Evolutionary conservation across 2,888 invertebrate genomes (phyloP).

Genomic region (Scaptomyza caliginosa): DNA sequence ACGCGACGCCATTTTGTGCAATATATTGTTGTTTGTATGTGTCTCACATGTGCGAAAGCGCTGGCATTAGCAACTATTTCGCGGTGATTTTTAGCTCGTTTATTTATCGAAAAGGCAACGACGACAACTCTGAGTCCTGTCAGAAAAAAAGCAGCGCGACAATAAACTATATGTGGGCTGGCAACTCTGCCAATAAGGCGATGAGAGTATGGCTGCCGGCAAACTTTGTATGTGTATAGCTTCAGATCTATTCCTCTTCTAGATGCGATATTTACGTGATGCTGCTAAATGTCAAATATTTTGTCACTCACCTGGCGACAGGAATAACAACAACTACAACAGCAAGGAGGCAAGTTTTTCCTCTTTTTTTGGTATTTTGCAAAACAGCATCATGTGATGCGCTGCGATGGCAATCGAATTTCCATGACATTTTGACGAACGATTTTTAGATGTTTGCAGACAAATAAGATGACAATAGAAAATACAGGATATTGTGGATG

Average conservation of each 20-base stretch:
- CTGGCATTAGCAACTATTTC: conserved; percentile 50
- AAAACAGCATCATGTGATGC: neutral
- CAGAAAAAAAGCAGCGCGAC: neutral
- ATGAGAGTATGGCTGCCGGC: conserved; percentile 6
- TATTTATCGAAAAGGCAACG: conserved; percentile 48
- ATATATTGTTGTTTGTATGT: conserved; percentile 32
- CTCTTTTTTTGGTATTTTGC: neutral
- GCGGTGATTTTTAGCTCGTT: conserved; percentile 75
- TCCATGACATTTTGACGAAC: conserved; percentile 67
- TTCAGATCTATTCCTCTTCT: conserved; percentile 4
- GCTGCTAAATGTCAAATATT: conserved; percentile 77
- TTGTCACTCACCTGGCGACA: conserved; percentile 52
- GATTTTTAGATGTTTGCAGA: conserved; percentile 44
- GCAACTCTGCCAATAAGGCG: conserved; percentile 21
- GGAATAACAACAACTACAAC: neutral
- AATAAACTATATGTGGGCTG: neutral
- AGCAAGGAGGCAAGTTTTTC: neutral
- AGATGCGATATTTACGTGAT: conserved; percentile 62
- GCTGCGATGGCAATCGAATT: conserved; percentile 49
- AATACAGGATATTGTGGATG: conserved; percentile 33
- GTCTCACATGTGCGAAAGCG: conserved; percentile 43
- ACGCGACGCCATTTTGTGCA: conserved; percentile 58
- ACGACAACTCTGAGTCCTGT: neutral
- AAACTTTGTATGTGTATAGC: neutral
- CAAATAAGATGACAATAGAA: conserved; percentile 38